Evolutionary conservation across 2,113 vertebrate genomes (phyloP), one percentile per base, ranked within the genome.

Genomic region (Antechinus flavipes): DNA sequence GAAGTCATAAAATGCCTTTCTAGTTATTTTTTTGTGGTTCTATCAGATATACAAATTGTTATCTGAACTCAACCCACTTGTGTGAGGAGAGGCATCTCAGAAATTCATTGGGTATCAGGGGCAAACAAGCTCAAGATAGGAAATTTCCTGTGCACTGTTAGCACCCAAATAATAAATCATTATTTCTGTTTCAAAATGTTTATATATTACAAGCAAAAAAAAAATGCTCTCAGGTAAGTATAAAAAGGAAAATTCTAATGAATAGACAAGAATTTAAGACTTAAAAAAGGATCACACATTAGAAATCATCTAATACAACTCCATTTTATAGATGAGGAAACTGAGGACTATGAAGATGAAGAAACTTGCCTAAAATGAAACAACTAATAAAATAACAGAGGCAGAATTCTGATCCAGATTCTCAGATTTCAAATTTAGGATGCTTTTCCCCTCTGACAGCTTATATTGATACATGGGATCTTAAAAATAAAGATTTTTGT

Each of bases 221-320:
- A 90, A 42, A 42, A 42, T 93, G 22, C 19, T 54, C 11, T 97
- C 89, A 68, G 61, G 47, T 35, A 35, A 68, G 30, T 93, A 14
- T 94, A 91, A 93, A 92, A 94, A 89, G n/a, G 46, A 92, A 95
- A 56, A 53, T 92, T 91, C 54, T 95, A 25, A 54, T 92, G 25
- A 76, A 30, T 35, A 68, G 27, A 68, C 58, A 68, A 16, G 30
- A 9, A 68, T 68, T 68, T 16, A 35, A 35, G 12, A 68, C 3
- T 30, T 35, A 35, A 68, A 68, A 68, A 30, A 30, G 30, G 30
- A 68, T 35, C 30, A 35, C 27, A 16, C 30, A 14, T 68, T 68
- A 68, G 30, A 68, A 68, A 35, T 68, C 27, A 68, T 35, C 58
- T 35, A 68, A 35, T 68, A 35, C 1, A 35, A 35, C 30, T 12